phyloP scores from a whole-genome alignment of 2,113 vertebrate species.

The Ardeotis arabs region DNA sequence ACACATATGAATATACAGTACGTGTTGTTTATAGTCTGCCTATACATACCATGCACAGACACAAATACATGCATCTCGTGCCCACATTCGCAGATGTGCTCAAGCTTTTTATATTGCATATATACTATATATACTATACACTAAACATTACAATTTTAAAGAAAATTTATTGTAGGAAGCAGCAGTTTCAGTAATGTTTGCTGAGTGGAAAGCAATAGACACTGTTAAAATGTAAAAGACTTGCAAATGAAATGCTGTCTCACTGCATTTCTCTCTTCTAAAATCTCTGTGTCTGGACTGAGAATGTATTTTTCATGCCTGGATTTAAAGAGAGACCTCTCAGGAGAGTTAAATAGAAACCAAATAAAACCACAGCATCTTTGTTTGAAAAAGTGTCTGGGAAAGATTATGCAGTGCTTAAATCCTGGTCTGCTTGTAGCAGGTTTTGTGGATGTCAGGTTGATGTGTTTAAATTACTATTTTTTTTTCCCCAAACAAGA shows the following conservation, averaged over 20 bases:
- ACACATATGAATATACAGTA: background rate
- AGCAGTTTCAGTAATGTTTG: background rate
- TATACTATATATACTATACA: background rate
- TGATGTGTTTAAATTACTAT: background rate
- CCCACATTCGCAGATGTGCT: background rate
- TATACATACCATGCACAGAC: background rate
- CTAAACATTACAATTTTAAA: background rate
- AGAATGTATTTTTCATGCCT: slow-evolving; percentile 67
- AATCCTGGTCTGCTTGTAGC: slow-evolving; percentile 6
- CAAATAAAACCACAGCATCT: slow-evolving; percentile 54
- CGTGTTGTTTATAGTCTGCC: background rate
- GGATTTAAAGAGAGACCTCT: slow-evolving; percentile 56
- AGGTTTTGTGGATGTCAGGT: slow-evolving; percentile 14
- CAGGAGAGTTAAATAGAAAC: slow-evolving; percentile 57
- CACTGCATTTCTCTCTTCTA: slow-evolving; percentile 22
- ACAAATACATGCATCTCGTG: background rate
- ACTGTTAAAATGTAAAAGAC: slow-evolving; percentile 59
- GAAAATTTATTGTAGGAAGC: background rate
- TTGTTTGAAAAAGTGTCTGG: slow-evolving; percentile 43
- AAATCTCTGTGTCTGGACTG: slow-evolving; percentile 53
- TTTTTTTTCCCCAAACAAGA: background rate
- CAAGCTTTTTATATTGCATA: background rate
- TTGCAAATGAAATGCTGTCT: slow-evolving; percentile 67
- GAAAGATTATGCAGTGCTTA: slow-evolving; percentile 49
- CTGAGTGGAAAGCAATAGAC: background rate